Base-by-base conservation (phyloP, 92 coral and sea anemone species). In the Umimayanthus kanabou region DNA sequence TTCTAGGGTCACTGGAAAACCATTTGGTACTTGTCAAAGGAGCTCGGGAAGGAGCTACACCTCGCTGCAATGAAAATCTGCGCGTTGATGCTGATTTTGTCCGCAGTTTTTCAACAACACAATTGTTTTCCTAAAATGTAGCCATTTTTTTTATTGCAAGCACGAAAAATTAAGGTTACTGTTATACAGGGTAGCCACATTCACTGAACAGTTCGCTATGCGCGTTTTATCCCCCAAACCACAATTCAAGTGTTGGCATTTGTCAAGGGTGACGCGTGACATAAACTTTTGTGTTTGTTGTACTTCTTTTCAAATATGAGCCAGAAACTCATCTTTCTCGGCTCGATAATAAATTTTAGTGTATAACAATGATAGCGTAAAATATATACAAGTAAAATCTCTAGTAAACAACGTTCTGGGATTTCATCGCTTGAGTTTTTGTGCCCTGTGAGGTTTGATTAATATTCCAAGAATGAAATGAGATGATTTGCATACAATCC, bases 401-500 rank as follows among this genome's bases (percentile, higher is more conserved):
- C 26, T 25, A 6, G 47, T 70, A 83, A 83, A 83, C 77, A 70
- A 83, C 61, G 42, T 25, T 82, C 66, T 20, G 40, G 11, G 65
- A 18, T 83, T 45, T 83, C 78, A 83, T 83, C 78, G 33, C 58
- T 82, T 67, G 33, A 65, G 28, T 25, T 65, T 82, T 66, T 82
- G 33, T 82, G 40, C 65, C 40, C 76, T 43, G 25, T 50, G 71
- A 82, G 71, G 57, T 65, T 82, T 66, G 75, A 82, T 69, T 65
- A 69, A 83, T 83, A 83, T 70, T 83, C 67, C 78, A 39, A 45
- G 77, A 39, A 83, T 83, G 87, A 81, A 83, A 83, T 67, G 64
- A 45, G 57, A 70, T 69, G 43, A 83, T 83, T 83, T 83, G 66
- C 87, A 83, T 83, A 83, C 87, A 83, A 83, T 83, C 43, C 43